These are phyloP conservation scores for Haemorhous mexicanus DNA, from an alignment of 2,113 vertebrate species.

Conservation along the genomic window DNA sequence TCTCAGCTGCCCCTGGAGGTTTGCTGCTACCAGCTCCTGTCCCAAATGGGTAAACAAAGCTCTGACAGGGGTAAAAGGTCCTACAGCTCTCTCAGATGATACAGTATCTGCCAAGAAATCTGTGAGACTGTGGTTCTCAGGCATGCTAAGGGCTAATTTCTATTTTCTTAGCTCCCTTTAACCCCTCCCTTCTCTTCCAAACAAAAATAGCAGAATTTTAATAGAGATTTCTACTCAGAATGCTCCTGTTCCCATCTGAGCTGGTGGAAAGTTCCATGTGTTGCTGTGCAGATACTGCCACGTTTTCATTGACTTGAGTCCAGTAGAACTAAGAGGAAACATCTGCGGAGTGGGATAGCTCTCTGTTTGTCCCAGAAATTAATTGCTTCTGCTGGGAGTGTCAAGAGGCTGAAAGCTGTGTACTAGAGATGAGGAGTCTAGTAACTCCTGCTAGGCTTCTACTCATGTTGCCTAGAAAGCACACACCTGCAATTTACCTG, in stretches of 20 bases:
- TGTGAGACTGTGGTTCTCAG: conserved; percentile 19
- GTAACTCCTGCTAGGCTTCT: background rate
- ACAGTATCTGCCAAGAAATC: conserved; percentile 2
- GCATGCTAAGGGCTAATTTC: background rate
- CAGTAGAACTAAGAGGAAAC: conserved; percentile 66
- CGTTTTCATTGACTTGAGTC: conserved; percentile 68
- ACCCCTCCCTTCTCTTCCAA: conserved; percentile 20
- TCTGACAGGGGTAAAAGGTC: conserved; percentile 1
- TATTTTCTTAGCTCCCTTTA: conserved; percentile 29
- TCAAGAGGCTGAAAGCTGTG: background rate
- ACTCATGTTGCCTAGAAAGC: background rate
- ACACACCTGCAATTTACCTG: background rate
- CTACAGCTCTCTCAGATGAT: background rate
- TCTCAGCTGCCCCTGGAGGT: background rate
- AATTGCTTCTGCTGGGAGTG: conserved; percentile 49
- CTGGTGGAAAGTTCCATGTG: conserved; percentile 63
- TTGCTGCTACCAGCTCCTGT: background rate
- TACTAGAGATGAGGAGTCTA: background rate
- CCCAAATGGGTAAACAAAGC: conserved; percentile 1
- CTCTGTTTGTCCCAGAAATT: conserved; percentile 57
- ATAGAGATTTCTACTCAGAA: background rate
- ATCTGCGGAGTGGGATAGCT: conserved; percentile 71
- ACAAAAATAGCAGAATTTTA: conserved; percentile 23
- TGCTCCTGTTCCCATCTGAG: conserved; percentile 18
- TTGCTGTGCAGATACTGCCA: conserved; percentile 70